phyloP scores from a whole-genome alignment of 2,113 vertebrate genomes.

The Neomonachus schauinslandi region DNA sequence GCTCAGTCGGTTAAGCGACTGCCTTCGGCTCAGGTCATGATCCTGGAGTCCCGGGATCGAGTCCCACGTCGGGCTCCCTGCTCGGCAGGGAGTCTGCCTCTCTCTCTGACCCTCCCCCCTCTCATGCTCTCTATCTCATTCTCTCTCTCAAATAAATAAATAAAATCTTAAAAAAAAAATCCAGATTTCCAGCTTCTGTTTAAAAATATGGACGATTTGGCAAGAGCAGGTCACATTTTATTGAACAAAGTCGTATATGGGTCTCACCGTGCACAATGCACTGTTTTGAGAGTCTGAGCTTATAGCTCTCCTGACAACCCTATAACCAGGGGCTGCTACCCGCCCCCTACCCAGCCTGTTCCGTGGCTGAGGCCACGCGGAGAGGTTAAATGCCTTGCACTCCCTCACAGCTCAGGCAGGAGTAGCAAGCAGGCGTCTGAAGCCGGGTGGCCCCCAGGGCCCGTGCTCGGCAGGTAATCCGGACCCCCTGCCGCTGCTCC shows the following conservation, averaged over 20 bases:
- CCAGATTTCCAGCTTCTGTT: background rate
- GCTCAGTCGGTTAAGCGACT: too few relatives aligned
- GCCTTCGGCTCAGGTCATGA: too few relatives aligned
- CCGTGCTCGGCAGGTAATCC: fast-evolving
- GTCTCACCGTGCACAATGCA: fast-evolving
- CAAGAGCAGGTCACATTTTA: background rate
- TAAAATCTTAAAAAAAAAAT: background rate
- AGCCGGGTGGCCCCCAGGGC: background rate
- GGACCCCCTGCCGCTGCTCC: fast-evolving
- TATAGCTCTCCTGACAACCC: too few relatives aligned
- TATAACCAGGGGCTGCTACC: background rate
- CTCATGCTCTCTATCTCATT: too few relatives aligned
- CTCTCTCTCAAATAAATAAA: too few relatives aligned
- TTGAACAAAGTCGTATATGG: background rate
- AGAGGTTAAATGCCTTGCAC: too few relatives aligned
- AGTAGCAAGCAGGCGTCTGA: background rate
- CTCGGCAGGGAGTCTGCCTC: too few relatives aligned
- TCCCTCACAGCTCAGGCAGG: background rate
- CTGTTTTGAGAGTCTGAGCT: background rate
- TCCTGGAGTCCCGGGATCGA: too few relatives aligned
- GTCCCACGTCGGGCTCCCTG: too few relatives aligned
- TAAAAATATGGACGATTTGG: background rate
- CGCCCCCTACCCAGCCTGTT: too few relatives aligned
- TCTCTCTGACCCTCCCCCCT: too few relatives aligned
- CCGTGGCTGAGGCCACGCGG: background rate